phyloP scores from a whole-genome alignment of 2,113 vertebrate genomes.

The Deroptyus accipitrinus region DNA sequence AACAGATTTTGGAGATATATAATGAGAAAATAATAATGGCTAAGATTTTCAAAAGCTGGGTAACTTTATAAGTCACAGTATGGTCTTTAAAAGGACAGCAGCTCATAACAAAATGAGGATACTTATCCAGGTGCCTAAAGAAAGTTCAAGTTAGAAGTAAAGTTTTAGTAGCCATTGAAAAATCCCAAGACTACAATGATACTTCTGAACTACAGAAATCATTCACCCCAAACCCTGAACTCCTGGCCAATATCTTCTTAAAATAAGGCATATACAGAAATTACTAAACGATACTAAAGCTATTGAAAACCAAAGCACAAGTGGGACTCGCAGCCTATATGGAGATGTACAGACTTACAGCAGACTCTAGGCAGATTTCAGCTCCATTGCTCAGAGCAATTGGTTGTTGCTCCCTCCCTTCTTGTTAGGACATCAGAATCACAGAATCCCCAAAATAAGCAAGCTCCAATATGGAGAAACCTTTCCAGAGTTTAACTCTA shows the following conservation, averaged over 20 bases:
- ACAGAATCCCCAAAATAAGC: not conserved
- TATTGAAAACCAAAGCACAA: not conserved
- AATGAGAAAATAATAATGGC: not conserved
- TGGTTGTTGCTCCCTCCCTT: not conserved
- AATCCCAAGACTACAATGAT: not conserved
- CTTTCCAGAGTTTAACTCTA: not conserved
- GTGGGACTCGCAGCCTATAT: not conserved
- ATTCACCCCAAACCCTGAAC: not conserved
- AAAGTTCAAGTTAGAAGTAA: not conserved
- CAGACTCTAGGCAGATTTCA: not conserved
- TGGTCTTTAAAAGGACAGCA: not conserved
- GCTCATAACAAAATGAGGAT: not conserved
- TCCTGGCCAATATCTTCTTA: not conserved
- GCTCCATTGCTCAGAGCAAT: not conserved
- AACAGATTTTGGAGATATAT: not conserved
- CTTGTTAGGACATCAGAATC: not conserved
- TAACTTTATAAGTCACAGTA: not conserved
- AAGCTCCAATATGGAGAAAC: not conserved
- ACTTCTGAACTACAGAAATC: not conserved
- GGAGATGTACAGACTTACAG: not conserved
- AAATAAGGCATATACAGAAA: not conserved
- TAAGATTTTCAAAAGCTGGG: not conserved
- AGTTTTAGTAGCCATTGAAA: not conserved
- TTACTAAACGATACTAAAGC: not conserved
- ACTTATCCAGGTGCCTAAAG: not conserved